Conservation (phyloP, 2,888 invertebrate genomes). For the Cremastinae sp. region DNA sequence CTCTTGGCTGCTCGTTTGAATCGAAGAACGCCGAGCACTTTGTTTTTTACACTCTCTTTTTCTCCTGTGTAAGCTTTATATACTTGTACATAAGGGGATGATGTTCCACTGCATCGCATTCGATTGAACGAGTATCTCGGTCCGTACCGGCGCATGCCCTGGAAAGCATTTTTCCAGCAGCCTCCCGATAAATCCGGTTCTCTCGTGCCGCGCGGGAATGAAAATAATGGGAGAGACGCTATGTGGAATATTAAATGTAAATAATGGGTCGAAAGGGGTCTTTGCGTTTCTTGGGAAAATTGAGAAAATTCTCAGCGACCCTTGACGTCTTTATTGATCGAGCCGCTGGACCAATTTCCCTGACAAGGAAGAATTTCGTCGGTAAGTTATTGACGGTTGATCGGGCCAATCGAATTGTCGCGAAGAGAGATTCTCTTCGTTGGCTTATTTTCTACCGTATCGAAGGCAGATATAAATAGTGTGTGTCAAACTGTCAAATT, state of each 20-base stretch:
- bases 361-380: background rate
- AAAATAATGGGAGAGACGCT: background rate
- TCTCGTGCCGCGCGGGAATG: background rate
- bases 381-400: constrained; percentile 22
- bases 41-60: constrained; percentile 4
- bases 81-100: constrained; percentile 7
- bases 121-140: constrained; percentile 67
- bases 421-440: constrained; percentile 22
- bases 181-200: constrained; percentile 13
- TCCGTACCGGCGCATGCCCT: constrained; percentile 56
- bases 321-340: constrained; percentile 33
- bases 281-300: constrained; percentile 11
- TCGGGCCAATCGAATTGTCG: background rate
- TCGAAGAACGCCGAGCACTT: constrained; percentile 10
- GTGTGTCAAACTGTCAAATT: no score
- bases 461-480: background rate
- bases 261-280: constrained; percentile 51
- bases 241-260: background rate
- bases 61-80: background rate
- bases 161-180: constrained; percentile 58
- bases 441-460: constrained; percentile 2
- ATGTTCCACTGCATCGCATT: constrained; percentile 64
- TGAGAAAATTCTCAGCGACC: constrained; percentile 1
- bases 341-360: constrained; percentile 30
- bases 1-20: constrained; percentile 13